A percentile compares a stretch with the other conserved stretches of the same genome.
Evolutionary conservation across 2,113 vertebrate genomes (phyloP).

Genomic region (Erinaceus europaeus): DNA sequence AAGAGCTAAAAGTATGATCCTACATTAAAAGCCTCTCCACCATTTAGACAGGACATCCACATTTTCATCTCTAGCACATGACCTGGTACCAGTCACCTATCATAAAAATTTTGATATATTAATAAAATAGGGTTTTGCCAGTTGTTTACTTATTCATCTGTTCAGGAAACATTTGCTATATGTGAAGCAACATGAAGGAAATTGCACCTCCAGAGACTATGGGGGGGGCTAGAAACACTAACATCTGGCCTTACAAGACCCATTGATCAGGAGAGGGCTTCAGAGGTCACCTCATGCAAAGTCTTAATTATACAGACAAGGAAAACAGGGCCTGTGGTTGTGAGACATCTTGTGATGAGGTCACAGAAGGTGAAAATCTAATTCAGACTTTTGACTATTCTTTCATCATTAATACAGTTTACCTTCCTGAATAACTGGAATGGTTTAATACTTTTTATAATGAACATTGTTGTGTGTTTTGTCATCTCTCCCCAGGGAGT

Average conservation of each 20-base stretch:
- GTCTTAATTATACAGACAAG: not conserved
- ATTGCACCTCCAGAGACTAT: not conserved
- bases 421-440: not conserved
- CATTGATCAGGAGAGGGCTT: not conserved
- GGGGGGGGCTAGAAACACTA: slow-evolving; percentile 1
- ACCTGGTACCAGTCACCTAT: not conserved
- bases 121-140: not conserved
- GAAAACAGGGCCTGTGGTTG: not conserved
- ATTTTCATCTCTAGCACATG: slow-evolving; percentile 1
- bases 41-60: not conserved
- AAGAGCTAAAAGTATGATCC: not conserved
- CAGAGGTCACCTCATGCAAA: not conserved
- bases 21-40: not conserved
- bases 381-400: not conserved
- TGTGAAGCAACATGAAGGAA: slow-evolving; percentile 25
- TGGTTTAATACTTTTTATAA: not conserved
- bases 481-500: not conserved
- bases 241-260: not conserved
- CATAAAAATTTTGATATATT: slow-evolving; percentile 9
- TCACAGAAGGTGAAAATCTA: not conserved
- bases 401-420: not conserved
- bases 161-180: not conserved
- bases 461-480: not conserved
- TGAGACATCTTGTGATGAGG: not conserved
- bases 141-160: not conserved